Base-by-base conservation (phyloP, 2,797 vertebrate species). In the Morelia viridis region DNA sequence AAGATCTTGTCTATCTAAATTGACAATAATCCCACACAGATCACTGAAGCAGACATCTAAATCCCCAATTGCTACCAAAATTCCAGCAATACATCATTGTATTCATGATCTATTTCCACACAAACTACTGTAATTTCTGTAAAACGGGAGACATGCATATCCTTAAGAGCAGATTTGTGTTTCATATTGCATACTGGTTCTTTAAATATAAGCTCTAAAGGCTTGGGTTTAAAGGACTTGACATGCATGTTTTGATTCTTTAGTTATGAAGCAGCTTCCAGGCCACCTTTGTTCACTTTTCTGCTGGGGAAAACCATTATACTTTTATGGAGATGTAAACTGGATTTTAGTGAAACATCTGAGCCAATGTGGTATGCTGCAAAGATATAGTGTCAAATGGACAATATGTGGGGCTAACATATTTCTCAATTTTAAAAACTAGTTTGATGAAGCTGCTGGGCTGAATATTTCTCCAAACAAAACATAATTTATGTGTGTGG, bases 181-280 rank as follows among this genome's bases (percentile, higher is more conserved):
- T 94, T 92, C 90, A 86, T 31, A 9, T 93, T 96, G 84, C 60
- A 15, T 6, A 41, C 90, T 90, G 61, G 76, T 84, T 91, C 0
- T 0, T 6, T 2, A 84, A 19, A 68, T 22, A 31, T 65, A 93
- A 85, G 87, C 91, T 91, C 89, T 83, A 85, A 88, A 68, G 57
- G 28, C 26, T 17, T 53, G 31, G 84, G 68, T 61, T 88, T 88
- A 31, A 93, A 93, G 31, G 60, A 60, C 65, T 87, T 53, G 87
- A 91, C 41, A n/a, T 90, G 85, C 19, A 41, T 87, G 24, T 28
- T 93, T 95, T 93, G 94, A 93, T 85, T 95, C 61, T 85, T 80
- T 83, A 0, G n/a, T 58, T 62, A 76, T 68, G 53, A n/a, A 50
- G 68, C 57, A 92, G 11, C 28, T 88, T 65, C 46, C 64, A 86